These are phyloP conservation scores for Fringilla coelebs DNA, from an alignment of 2,797 vertebrate species.

Conservation along the genomic window DNA sequence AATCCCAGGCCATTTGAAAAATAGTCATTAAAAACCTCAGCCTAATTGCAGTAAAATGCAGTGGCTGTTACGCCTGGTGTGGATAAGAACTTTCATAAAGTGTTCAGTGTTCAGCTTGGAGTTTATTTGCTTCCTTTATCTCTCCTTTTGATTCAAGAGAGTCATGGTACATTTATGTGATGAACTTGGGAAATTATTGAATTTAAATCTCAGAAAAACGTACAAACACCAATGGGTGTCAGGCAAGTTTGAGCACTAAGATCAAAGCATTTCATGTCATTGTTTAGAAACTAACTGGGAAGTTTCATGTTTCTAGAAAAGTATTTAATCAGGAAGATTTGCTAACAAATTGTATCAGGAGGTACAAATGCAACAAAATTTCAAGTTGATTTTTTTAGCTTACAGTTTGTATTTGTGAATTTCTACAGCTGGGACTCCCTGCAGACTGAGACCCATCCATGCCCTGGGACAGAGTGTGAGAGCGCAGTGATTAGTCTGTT, in stretches of 20 bases:
- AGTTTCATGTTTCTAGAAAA: not conserved
- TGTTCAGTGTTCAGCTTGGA: not conserved
- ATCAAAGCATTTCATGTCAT: not conserved
- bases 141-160: not conserved
- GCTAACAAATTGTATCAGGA: not conserved
- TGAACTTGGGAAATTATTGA: not conserved
- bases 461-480: fast-evolving
- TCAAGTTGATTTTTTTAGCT: not conserved
- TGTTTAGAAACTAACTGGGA: not conserved
- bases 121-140: not conserved
- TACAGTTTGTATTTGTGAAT: not conserved
- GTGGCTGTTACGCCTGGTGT: not conserved
- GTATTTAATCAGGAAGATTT: not conserved
- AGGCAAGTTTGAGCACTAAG: not conserved
- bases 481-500: not conserved
- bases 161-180: not conserved
- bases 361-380: not conserved
- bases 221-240: not conserved
- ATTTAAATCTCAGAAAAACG: not conserved
- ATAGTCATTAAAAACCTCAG: not conserved
- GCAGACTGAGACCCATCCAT: not conserved
- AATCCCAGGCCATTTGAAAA: not conserved
- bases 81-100: not conserved
- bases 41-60: not conserved
- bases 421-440: not conserved